Percentiles rank a stretch among this genome's conserved stretches.
Conservation (phyloP, 2,888 invertebrate species). For the Orthosia incerta region DNA sequence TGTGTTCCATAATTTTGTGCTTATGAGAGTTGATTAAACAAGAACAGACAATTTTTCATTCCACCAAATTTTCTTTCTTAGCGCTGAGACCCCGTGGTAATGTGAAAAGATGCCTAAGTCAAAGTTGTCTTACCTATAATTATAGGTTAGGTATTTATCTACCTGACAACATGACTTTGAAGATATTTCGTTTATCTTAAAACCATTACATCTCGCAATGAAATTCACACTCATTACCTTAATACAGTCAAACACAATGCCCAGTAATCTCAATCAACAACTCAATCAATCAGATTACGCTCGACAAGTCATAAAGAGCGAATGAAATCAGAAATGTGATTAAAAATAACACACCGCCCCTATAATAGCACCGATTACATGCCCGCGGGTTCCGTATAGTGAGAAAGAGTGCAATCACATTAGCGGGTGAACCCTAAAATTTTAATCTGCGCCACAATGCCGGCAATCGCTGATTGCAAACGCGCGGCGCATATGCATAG, state of each 20-base stretch:
- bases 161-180: background rate
- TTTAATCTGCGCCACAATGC: conserved; percentile 90
- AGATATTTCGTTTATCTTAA: background rate
- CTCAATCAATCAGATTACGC: conserved; percentile 67
- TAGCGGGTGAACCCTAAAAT: conserved; percentile 91
- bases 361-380: conserved; percentile 83
- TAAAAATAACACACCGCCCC: conserved; percentile 86
- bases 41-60: too few species aligned
- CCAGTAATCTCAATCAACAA: conserved; percentile 40
- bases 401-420: conserved; percentile 89
- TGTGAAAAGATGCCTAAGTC: too few species aligned
- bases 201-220: background rate
- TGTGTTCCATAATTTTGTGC: too few species aligned
- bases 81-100: too few species aligned
- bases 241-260: conserved; percentile 19
- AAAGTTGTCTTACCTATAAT: too few species aligned
- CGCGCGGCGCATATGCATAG: conserved; percentile 89
- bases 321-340: conserved; percentile 82
- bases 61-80: too few species aligned
- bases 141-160: too few species aligned
- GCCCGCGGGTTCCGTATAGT: conserved; percentile 78
- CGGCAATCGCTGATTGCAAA: conserved; percentile 89
- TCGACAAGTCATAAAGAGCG: conserved; percentile 57
- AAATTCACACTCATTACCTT: conserved; percentile 18
- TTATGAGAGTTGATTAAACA: too few species aligned